These are phyloP conservation scores for Neoaliturus tenellus DNA, from an alignment of 2,888 invertebrate genomes.

Conservation along the genomic window DNA sequence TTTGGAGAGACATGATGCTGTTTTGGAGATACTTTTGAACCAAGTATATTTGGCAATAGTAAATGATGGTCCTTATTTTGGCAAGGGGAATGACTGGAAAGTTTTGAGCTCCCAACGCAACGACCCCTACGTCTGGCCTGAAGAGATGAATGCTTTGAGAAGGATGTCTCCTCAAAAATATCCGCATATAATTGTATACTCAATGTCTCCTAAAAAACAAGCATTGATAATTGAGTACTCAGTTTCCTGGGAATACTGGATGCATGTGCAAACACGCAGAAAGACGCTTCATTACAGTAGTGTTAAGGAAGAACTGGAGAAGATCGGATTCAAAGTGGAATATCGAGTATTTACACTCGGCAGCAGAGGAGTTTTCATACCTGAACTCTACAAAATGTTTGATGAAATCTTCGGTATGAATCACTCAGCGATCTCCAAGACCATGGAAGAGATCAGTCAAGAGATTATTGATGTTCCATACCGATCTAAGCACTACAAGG, in stretches of 20 bases:
- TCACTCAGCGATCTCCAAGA: neutral
- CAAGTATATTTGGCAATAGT: neutral
- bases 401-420: neutral
- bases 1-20: neutral
- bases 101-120: neutral
- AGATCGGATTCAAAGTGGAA: neutral
- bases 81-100: neutral
- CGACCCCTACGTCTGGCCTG: neutral
- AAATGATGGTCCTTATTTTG: neutral
- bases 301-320: neutral
- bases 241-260: neutral
- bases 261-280: neutral
- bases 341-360: neutral
- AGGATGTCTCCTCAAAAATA: neutral
- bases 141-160: neutral
- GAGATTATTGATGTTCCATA: neutral
- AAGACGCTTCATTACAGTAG: neutral
- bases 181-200: neutral
- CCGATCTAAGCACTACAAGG: neutral
- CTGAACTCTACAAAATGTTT: neutral
- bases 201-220: neutral
- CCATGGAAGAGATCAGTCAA: neutral
- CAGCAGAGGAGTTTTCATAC: neutral
- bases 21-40: neutral
- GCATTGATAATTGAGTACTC: neutral